phyloP scores from a whole-genome alignment of 2,797 vertebrate genomes.

The Anolis apletophallus region DNA sequence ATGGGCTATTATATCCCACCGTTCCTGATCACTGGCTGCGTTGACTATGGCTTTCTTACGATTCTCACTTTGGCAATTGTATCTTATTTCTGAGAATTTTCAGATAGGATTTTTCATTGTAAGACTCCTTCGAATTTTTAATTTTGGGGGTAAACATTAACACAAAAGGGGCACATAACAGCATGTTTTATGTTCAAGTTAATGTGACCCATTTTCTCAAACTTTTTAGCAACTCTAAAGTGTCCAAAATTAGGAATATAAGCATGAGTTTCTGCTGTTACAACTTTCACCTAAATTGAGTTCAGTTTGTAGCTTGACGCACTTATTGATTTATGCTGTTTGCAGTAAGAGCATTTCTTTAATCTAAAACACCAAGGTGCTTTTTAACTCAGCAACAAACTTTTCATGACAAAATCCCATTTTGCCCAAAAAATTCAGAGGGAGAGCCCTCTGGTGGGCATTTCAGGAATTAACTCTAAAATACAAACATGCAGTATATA shows the following conservation, averaged over 20 bases:
- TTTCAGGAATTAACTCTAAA: background rate
- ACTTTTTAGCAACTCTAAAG: background rate
- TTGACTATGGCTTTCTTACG: too few species aligned
- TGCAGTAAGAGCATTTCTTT: background rate
- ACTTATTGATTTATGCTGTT: background rate
- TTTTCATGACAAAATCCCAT: background rate
- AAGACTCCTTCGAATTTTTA: background rate
- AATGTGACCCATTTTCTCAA: background rate
- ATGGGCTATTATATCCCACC: too few species aligned
- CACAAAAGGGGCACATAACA: background rate
- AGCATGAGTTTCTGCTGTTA: background rate
- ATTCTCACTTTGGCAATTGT: too few species aligned
- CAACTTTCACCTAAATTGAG: background rate
- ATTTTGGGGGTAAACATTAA: background rate
- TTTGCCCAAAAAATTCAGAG: background rate
- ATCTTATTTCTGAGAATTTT: background rate
- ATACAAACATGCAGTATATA: too few species aligned
- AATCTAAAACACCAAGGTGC: background rate
- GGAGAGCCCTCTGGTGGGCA: slow-evolving; percentile 1
- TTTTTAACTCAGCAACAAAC: background rate
- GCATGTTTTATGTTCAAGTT: background rate
- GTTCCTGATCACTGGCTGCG: too few species aligned
- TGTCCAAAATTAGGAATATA: background rate
- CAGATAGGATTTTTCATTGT: too few species aligned
- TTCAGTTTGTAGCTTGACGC: background rate